Percentiles rank a stretch among this genome's conserved stretches.
phyloP scores from a whole-genome alignment of 2,888 invertebrate genomes.

The Vanessa cardui region DNA sequence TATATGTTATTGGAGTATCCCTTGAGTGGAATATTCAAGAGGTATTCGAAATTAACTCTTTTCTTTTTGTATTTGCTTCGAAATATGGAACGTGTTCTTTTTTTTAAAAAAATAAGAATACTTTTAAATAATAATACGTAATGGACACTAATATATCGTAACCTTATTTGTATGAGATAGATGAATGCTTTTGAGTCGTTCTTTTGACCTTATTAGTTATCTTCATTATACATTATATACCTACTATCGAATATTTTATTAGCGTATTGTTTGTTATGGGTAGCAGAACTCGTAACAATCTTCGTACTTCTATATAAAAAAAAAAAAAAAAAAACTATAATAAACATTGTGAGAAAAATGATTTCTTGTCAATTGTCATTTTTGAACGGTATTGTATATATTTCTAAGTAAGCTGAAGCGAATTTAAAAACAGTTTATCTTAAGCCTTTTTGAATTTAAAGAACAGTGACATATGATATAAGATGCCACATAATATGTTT shows the following conservation, averaged over 20 bases:
- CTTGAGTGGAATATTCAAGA: conserved; percentile 26
- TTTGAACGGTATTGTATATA: too few relatives aligned
- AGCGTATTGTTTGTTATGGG: conserved; percentile 18
- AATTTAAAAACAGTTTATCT: conserved; percentile 27
- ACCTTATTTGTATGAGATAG: conserved; percentile 11
- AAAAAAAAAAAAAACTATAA: too few relatives aligned
- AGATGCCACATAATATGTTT: conserved; percentile 47
- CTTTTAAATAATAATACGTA: neutral
- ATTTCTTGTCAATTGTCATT: too few relatives aligned
- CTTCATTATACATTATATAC: conserved; percentile 12
- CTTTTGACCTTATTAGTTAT: conserved; percentile 18
- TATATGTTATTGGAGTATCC: conserved; percentile 27
- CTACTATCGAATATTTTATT: conserved; percentile 25
- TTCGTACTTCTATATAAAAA: too few relatives aligned
- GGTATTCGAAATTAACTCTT: conserved; percentile 23
- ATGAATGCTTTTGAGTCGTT: conserved; percentile 26
- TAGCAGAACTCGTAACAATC: too few relatives aligned
- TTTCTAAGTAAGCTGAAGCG: too few relatives aligned
- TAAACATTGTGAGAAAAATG: neutral
- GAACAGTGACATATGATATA: conserved; percentile 42
- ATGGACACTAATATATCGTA: neutral
- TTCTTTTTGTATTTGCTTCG: conserved; percentile 28
- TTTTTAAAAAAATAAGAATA: neutral
- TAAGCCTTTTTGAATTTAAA: conserved; percentile 32
- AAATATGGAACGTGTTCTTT: neutral